Base-by-base conservation (phyloP, 2,113 vertebrate genomes). In the Xyrauchen texanus region DNA sequence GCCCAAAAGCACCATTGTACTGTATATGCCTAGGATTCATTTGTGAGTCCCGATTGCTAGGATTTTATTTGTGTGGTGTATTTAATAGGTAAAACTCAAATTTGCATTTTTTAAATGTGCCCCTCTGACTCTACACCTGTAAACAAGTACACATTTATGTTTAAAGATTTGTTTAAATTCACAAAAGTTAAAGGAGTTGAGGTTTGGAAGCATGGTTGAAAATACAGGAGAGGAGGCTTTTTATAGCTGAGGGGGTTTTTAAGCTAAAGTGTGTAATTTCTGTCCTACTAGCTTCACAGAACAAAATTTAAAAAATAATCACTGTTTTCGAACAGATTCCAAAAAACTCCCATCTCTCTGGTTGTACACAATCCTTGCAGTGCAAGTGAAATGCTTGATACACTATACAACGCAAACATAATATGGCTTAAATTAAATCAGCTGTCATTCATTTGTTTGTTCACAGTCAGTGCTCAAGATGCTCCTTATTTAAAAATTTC, bases 141-240 rank as follows among this genome's bases (percentile, higher is more conserved):
- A 34, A 34, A 34, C 4, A 71, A 15, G 64, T 7, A 0, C 42
- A 72, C 11, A 5, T 71, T 45, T 57, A 72, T 9, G 5, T 72
- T 72, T 16, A 60, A 60, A 58, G 8, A 6, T 46, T 34, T 34
- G 3, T 34, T 46, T 72, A 60, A 53, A 72, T 15, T 72, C 6
- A 46, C 42, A n/a, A 46, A 58, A 10, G 13, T 16, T 57, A 55
- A 58, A 70, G 8, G 52, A 45, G 55, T 44, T 60, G 55, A 47
- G 55, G 42, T 58, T 60, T 60, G 69, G n/a, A 72, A 72, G 58
- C 44, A 12, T 57, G 8, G 15, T 70, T 70, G 68, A 52, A 70
- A 70, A 45, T 44, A 46, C 21, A 34, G 21, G 21, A 34, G 4
- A 45, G 13, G 52, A 57, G 16, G n/a, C 6, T 58, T 16, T 58